These are phyloP conservation scores for Panzeria rudis DNA, from an alignment of 2,888 invertebrate species.

Conservation along the genomic window DNA sequence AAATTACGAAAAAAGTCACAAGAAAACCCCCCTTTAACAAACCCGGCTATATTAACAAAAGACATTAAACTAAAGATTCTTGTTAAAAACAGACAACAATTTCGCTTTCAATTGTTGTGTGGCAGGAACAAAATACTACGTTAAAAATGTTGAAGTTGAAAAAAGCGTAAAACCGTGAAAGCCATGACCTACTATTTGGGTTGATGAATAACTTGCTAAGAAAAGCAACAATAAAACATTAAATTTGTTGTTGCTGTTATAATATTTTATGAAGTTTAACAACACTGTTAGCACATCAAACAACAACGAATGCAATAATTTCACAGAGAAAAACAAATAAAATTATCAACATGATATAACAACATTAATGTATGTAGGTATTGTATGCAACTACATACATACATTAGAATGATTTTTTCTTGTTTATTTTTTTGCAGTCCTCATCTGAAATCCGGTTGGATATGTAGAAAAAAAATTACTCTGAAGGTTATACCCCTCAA, in stretches of 20 bases:
- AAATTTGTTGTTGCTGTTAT: slow-evolving; percentile 22
- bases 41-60: slow-evolving; percentile 1
- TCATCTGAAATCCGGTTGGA: no score
- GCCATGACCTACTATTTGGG: slow-evolving; percentile 71
- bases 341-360: not conserved
- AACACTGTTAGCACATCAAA: slow-evolving; percentile 9
- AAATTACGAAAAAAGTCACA: slow-evolving; percentile 22
- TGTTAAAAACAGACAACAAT: slow-evolving; percentile 64
- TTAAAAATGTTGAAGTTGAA: slow-evolving; percentile 37
- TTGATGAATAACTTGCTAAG: slow-evolving; percentile 62
- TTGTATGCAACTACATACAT: no score
- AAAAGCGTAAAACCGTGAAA: slow-evolving; percentile 70
- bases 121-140: slow-evolving; percentile 24
- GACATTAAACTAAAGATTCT: slow-evolving; percentile 66
- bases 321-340: not conserved
- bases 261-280: slow-evolving; percentile 55
- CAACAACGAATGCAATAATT: not conserved
- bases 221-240: slow-evolving; percentile 33
- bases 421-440: no score
- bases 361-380: not conserved
- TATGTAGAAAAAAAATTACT: no score
- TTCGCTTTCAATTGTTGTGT: slow-evolving; percentile 68
- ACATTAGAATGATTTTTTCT: no score
- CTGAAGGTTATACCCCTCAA: no score
- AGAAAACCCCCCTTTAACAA: not conserved